Conservation (phyloP, 2,888 invertebrate genomes). For the Archips xylosteana region DNA sequence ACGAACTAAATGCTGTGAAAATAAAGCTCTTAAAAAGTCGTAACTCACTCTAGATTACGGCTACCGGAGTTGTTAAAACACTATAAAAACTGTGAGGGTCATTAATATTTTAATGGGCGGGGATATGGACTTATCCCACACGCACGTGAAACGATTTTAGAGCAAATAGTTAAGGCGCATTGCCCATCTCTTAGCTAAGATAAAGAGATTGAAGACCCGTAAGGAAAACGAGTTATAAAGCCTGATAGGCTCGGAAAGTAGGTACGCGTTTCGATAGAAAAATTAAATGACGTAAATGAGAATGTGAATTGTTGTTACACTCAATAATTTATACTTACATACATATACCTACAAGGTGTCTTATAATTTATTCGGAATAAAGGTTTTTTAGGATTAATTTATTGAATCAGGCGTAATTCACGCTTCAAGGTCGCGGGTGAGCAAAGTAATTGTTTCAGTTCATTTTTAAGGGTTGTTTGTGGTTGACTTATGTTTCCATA, state of each 20-base stretch:
- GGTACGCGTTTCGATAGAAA: too few species aligned
- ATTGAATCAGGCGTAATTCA: too few species aligned
- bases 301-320: too few species aligned
- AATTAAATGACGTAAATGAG: too few species aligned
- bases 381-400: too few species aligned
- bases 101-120: constrained; percentile 37
- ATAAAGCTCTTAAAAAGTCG: constrained; percentile 30
- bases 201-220: not conserved
- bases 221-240: not conserved
- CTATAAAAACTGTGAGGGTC: constrained; percentile 35
- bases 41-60: constrained; percentile 36
- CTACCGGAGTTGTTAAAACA: constrained; percentile 37
- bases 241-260: not conserved
- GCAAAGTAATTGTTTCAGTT: too few species aligned
- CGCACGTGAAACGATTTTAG: not conserved
- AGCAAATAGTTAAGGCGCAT: constrained; percentile 8
- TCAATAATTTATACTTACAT: too few species aligned
- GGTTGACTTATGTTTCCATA: too few species aligned
- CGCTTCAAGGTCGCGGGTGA: too few species aligned
- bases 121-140: not conserved
- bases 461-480: too few species aligned
- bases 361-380: too few species aligned
- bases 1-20: constrained; percentile 25
- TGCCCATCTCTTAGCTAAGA: not conserved
- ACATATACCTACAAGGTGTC: too few species aligned